Percentiles rank a stretch among this genome's conserved stretches.
Conservation (phyloP, 1,140 invertebrate genomes). For the Portunus trituberculatus region DNA sequence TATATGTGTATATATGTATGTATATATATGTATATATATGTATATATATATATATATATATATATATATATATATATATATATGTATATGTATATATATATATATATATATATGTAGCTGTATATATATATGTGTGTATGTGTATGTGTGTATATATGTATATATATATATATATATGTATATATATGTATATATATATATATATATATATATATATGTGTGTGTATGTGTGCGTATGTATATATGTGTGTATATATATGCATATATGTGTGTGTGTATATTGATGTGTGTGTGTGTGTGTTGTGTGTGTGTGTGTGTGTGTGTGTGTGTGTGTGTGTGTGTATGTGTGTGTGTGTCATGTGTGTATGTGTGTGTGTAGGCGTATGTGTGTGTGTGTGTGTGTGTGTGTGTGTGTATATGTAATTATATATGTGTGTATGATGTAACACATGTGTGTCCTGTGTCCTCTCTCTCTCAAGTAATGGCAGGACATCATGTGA, state of each 20-base stretch:
- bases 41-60: not conserved
- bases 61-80: not conserved
- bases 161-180: not conserved
- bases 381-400: not conserved
- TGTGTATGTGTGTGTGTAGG: not conserved
- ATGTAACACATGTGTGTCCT: not conserved
- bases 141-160: not conserved
- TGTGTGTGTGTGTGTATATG: not conserved
- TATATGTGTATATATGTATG: constrained; percentile 32
- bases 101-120: too few species aligned
- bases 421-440: not conserved
- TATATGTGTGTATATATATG: constrained; percentile 42
- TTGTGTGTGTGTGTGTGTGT: too few species aligned
- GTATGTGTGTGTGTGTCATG: not conserved
- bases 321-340: not conserved
- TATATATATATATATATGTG: constrained; percentile 47
- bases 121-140: not conserved
- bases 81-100: not conserved
- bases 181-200: constrained; percentile 18
- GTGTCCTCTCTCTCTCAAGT: not conserved
- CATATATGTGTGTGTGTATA: too few species aligned
- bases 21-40: not conserved
- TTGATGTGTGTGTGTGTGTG: too few species aligned
- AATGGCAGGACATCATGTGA: not conserved
- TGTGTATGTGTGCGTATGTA: constrained; percentile 28